Base-by-base conservation (phyloP, 2,888 invertebrate genomes). In the Cerastoderma edule region DNA sequence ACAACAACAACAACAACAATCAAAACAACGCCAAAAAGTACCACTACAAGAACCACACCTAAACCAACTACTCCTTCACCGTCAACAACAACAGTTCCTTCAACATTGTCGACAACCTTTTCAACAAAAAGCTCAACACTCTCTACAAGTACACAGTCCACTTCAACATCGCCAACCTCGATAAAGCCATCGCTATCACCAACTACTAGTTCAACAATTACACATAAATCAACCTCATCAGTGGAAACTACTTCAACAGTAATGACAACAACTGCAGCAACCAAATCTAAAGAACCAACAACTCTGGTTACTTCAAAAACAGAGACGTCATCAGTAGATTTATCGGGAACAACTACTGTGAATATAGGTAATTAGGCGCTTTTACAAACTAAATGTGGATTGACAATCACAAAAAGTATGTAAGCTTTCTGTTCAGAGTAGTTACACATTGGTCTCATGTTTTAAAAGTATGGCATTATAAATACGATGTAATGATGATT, bases 21-120 rank as follows among this genome's bases (percentile, higher is more conserved):
- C n/a, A 16, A 19, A 0, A 60, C 44, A 33, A 46, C 72, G 19
- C 28, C 50, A 39, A 64, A 67, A 28, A 60, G 67, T 24, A 44
- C 67, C 16, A 46, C 72, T 27, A 24, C 63, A 8, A 32, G 35
- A 60, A n/a, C 72, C 69, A 16, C 60, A 54, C 46, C 63, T 16
- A 35, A 64, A 32, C 27, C 57, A 28, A 48, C 68, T 5, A 56
- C 67, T 2, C 44, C 68, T 35, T 44, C 67, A 48, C n/a, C 64
- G 22, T 22, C 66, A 16, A 48, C 72, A 35, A 46, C 75, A 30
- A n/a, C 50, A 39, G 2, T 67, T 6, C 13, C 46, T 35, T 60
- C 46, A 60, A 35, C 53, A 2, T 32, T 69, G 8, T 22, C 64
- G 1, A 68, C 68, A 8, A 65, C 69, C 22, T n/a, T 66, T 24